Percentiles rank a stretch among this genome's conserved stretches.
These are phyloP conservation scores for Coelopa pilipes DNA, from an alignment of 2,888 invertebrate genomes.

Conservation along the genomic window DNA sequence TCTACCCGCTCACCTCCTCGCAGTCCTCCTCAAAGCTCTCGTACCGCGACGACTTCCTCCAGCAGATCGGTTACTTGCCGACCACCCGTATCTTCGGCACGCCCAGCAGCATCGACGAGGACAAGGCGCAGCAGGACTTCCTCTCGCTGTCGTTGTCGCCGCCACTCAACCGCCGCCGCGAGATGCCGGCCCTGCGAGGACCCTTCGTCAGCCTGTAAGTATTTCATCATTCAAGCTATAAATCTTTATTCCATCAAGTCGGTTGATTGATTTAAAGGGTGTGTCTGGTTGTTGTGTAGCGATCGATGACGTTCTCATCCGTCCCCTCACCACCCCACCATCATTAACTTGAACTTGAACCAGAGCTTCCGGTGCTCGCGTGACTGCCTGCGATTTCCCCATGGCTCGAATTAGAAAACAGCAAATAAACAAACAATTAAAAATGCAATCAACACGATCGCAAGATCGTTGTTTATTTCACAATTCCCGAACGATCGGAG, in stretches of 20 bases:
- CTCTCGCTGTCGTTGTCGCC: constrained; percentile 66
- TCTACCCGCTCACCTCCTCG: constrained; percentile 56
- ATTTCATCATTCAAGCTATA: constrained; percentile 32
- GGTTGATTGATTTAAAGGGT: no score
- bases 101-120: constrained; percentile 62
- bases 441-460: background rate
- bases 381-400: background rate
- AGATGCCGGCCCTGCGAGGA: constrained; percentile 65
- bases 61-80: constrained; percentile 66
- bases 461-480: background rate
- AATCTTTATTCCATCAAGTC: no score
- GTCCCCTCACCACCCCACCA: no score
- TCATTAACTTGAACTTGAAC: background rate
- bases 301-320: no score
- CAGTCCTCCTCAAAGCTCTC: constrained; percentile 63
- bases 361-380: background rate
- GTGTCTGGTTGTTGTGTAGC: no score
- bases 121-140: constrained; percentile 64
- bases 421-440: background rate
- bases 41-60: constrained; percentile 65
- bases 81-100: constrained; percentile 64
- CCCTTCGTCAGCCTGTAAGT: constrained; percentile 67
- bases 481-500: background rate
- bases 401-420: background rate
- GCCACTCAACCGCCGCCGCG: constrained; percentile 65